Percentiles rank a stretch among this genome's conserved stretches.
phyloP scores from a whole-genome alignment of 2,888 invertebrate genomes.

The Odontocerum albicorne region DNA sequence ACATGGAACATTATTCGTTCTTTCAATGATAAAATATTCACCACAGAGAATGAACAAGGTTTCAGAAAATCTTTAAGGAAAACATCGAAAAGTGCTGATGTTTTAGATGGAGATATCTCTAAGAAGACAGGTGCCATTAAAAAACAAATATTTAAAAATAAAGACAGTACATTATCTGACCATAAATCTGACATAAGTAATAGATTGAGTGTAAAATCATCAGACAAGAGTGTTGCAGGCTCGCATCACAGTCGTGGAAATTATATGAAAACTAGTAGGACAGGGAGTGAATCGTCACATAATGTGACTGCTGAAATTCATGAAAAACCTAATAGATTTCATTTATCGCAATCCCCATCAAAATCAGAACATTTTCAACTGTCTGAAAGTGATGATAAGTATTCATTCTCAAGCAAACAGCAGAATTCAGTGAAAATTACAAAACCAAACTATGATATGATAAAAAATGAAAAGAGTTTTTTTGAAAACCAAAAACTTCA shows the following conservation, averaged over 20 bases:
- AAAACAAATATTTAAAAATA: slow-evolving; percentile 5
- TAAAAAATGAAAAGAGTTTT: neutral
- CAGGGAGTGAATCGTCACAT: slow-evolving; percentile 40
- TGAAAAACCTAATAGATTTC: slow-evolving; percentile 49
- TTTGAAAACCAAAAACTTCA: neutral
- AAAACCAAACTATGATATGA: neutral
- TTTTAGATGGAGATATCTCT: slow-evolving; percentile 39
- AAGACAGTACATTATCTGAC: slow-evolving; percentile 6
- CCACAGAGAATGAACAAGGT: slow-evolving; percentile 50
- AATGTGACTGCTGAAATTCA: slow-evolving; percentile 56
- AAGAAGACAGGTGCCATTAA: slow-evolving; percentile 17
- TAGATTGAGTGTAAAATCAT: slow-evolving; percentile 22
- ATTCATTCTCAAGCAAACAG: slow-evolving; percentile 31
- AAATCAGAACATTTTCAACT: slow-evolving; percentile 39
- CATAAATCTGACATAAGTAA: slow-evolving; percentile 44
- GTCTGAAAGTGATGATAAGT: slow-evolving; percentile 40
- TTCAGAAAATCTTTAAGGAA: slow-evolving; percentile 47
- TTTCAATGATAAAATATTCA: slow-evolving; percentile 49
- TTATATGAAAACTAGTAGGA: slow-evolving; percentile 18
- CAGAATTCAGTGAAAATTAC: slow-evolving; percentile 4
- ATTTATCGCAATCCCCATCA: slow-evolving; percentile 49
- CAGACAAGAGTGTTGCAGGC: slow-evolving; percentile 37
- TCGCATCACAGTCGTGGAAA: slow-evolving; percentile 28
- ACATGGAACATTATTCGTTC: slow-evolving; percentile 52
- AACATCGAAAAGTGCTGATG: slow-evolving; percentile 58